These are phyloP conservation scores for Molossus molossus DNA, from an alignment of 2,797 vertebrate genomes.

Conservation along the genomic window DNA sequence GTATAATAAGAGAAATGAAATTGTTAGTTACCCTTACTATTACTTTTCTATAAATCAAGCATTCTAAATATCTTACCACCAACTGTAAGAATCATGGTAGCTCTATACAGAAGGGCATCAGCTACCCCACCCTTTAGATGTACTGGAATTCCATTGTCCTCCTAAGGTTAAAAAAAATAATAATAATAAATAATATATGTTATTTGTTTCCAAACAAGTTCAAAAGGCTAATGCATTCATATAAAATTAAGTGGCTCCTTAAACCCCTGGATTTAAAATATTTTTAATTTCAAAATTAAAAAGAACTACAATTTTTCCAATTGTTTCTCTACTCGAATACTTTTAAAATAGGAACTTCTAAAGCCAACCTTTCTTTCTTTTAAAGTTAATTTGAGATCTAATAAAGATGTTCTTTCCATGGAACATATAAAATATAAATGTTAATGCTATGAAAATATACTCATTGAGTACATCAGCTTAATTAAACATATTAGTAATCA, in stretches of 20 bases:
- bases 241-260: constrained; percentile 24
- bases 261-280: constrained; percentile 47
- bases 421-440: constrained; percentile 53
- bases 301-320: constrained; percentile 11
- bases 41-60: constrained; percentile 28
- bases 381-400: constrained; percentile 50
- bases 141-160: constrained; percentile 95
- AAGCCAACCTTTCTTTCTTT: constrained; percentile 17
- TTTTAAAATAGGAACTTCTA: constrained; percentile 60
- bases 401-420: constrained; percentile 5
- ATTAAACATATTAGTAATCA: constrained; percentile 47
- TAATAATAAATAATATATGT: not conserved
- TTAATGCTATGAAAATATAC: constrained; percentile 44
- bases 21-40: not conserved
- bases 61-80: constrained; percentile 91
- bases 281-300: constrained; percentile 54
- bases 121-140: constrained; percentile 94
- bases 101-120: constrained; percentile 93
- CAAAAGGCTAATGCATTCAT: constrained; percentile 29
- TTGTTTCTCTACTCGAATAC: constrained; percentile 6
- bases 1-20: not conserved
- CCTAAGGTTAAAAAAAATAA: constrained; percentile 88
- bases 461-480: not conserved
- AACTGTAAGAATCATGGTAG: constrained; percentile 91
- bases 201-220: constrained; percentile 47